phyloP scores from a whole-genome alignment of 2,797 vertebrate species.

The Peromyscus nudipes region DNA sequence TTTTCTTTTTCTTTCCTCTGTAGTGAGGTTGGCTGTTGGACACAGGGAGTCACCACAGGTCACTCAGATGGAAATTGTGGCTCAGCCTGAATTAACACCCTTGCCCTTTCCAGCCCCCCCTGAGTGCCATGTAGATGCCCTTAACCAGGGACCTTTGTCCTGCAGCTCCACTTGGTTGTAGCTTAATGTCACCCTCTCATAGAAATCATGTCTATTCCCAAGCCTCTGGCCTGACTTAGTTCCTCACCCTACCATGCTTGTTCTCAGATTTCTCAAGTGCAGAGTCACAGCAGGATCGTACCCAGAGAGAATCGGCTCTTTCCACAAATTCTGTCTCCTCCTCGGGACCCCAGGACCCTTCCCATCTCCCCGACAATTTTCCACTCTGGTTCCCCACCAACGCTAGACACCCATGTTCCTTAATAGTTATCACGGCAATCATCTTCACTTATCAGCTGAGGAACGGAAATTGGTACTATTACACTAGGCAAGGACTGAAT shows the following conservation, averaged over 20 bases:
- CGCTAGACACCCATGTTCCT: background rate
- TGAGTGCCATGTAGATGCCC: background rate
- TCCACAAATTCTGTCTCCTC: background rate
- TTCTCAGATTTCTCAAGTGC: background rate
- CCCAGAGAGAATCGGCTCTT: background rate
- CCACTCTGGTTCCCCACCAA: background rate
- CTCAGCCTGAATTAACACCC: background rate
- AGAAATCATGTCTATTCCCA: background rate
- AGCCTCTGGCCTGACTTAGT: background rate
- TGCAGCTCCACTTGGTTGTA: too few species aligned
- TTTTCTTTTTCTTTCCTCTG: background rate
- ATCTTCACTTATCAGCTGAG: slow-evolving; percentile 72
- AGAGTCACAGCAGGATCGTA: background rate
- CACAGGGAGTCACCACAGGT: slow-evolving; percentile 44
- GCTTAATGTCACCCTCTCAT: background rate
- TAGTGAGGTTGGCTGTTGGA: background rate
- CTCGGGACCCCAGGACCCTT: background rate
- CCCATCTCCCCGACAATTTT: slow-evolving; percentile 12
- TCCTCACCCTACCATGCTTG: background rate
- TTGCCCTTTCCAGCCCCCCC: background rate
- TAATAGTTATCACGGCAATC: slow-evolving; percentile 56
- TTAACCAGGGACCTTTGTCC: background rate
- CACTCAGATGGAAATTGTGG: slow-evolving; percentile 44
- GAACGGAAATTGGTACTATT: slow-evolving; percentile 63
- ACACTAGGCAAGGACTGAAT: slow-evolving; percentile 45